Base-by-base conservation (phyloP, 2,797 vertebrate genomes). In the Bradypodion pumilum region DNA sequence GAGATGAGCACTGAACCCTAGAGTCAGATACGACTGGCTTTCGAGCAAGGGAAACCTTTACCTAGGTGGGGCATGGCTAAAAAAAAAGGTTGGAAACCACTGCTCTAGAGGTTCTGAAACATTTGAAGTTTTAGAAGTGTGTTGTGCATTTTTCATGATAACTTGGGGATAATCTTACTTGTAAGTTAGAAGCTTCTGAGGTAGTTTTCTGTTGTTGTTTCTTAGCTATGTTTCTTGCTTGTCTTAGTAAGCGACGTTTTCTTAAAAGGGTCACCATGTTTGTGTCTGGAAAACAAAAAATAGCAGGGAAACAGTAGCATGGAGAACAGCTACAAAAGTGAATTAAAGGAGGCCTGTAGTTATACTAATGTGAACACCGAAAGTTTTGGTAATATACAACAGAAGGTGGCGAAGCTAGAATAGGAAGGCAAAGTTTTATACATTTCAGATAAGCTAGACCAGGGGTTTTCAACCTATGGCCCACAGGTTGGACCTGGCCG, bases 261-360 rank as follows among this genome's bases (percentile, higher is more conserved):
- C 78, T 80, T 80, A 80, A 52, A 80, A 52, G 46, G 78, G 78
- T 80, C 78, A 80, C 78, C 78, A 80, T 69, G 65, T 80, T 80
- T 80, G 65, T 80, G 65, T 80, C 78, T 80, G 78, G 46, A 80
- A 80, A 80, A 80, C 46, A 80, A 80, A 79, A 79, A 79, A 79
- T 68, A 79, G 78, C 46, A 68, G 63, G 78, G 65, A 79, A 69
- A 69, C 65, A 68, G 78, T 52, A 69, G 66, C 78, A 37, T 80
- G 78, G 46, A 69, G 46, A 80, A 35, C 15, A 46, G 46, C 78
- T 80, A 69, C 15, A 35, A 35, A 79, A 15, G 44, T 68, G 62
- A 42, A 42, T 65, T 23, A 49, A 49, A 16, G 68, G 65, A 56
- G 46, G 32, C 44, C 23, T 52, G 3, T 15, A 63, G 37, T 16